Percentiles rank a stretch among this genome's conserved stretches.
These are phyloP conservation scores for Danaus melanippus DNA, from an alignment of 1,140 invertebrate genomes.

Conservation along the genomic window DNA sequence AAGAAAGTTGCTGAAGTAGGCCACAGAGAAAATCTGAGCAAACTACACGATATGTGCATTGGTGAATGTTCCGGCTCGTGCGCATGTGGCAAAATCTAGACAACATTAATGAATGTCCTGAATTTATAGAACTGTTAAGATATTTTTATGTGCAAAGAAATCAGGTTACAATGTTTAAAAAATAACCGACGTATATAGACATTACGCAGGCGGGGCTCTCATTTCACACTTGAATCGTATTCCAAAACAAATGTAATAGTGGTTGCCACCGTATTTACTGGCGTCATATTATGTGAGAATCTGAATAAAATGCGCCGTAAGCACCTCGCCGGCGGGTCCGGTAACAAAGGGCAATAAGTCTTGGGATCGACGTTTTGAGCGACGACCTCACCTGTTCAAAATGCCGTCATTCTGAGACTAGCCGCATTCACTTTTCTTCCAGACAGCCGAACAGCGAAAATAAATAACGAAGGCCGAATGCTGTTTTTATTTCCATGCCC, in stretches of 20 bases:
- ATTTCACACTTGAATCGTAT: constrained; percentile 19
- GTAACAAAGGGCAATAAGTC: constrained; percentile 60
- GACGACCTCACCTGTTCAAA: constrained; percentile 34
- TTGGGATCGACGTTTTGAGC: constrained; percentile 51
- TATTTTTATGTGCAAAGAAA: too few relatives aligned
- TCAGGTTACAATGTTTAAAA: too few relatives aligned
- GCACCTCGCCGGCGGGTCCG: constrained; percentile 35
- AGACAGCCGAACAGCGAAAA: constrained; percentile 36
- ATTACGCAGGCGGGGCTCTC: constrained; percentile 3
- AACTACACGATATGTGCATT: too few relatives aligned
- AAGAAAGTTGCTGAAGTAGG: background rate
- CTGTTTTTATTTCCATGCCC: constrained; percentile 47
- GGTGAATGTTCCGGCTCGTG: too few relatives aligned
- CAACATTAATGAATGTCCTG: too few relatives aligned
- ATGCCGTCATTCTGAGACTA: constrained; percentile 26
- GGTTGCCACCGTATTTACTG: constrained; percentile 33
- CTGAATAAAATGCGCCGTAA: constrained; percentile 40
- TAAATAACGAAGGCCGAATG: constrained; percentile 43
- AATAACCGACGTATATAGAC: too few relatives aligned
- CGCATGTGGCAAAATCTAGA: too few relatives aligned
- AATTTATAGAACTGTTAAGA: background rate
- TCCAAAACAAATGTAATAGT: constrained; percentile 23
- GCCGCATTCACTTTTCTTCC: constrained; percentile 46
- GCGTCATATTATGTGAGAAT: constrained; percentile 37
- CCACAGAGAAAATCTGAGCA: background rate